A percentile compares a stretch with the other conserved stretches of the same genome.
These are phyloP conservation scores for Myopa tessellatipennis DNA, from an alignment of 2,888 invertebrate genomes.

Conservation along the genomic window DNA sequence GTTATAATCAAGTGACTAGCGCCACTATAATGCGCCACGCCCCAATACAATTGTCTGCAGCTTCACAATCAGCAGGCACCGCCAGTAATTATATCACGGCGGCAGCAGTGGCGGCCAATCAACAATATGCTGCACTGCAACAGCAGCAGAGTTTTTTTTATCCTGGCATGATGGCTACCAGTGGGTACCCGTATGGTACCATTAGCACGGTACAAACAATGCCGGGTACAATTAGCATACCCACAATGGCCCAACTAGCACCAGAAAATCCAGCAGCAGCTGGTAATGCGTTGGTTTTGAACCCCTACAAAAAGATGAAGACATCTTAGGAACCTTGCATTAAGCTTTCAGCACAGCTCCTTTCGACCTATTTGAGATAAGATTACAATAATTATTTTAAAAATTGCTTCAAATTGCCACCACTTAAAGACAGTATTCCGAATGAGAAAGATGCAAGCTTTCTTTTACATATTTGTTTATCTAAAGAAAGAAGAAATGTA, in stretches of 20 bases:
- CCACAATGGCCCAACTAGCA: conserved; percentile 48
- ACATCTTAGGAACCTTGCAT: conserved; percentile 70
- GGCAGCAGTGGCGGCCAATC: conserved; percentile 49
- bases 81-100: conserved; percentile 52
- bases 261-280: conserved; percentile 51
- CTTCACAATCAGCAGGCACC: conserved; percentile 48
- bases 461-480: too few relatives aligned
- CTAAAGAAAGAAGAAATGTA: too few relatives aligned
- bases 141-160: conserved; percentile 65
- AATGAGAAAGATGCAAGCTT: too few relatives aligned
- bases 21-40: conserved; percentile 47
- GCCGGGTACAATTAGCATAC: conserved; percentile 63
- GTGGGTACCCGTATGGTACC: conserved; percentile 70
- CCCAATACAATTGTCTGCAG: conserved; percentile 48
- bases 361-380: too few relatives aligned
- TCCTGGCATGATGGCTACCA: conserved; percentile 69
- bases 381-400: too few relatives aligned
- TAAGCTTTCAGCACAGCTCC: too few relatives aligned
- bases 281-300: conserved; percentile 72
- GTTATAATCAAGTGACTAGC: conserved; percentile 50
- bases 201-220: conserved; percentile 65
- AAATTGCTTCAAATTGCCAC: too few relatives aligned
- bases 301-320: conserved; percentile 92
- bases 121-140: conserved; percentile 50
- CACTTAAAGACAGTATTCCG: too few relatives aligned